Base-by-base conservation (phyloP, 2,113 vertebrate species). In the Craseonycteris thonglongyai region DNA sequence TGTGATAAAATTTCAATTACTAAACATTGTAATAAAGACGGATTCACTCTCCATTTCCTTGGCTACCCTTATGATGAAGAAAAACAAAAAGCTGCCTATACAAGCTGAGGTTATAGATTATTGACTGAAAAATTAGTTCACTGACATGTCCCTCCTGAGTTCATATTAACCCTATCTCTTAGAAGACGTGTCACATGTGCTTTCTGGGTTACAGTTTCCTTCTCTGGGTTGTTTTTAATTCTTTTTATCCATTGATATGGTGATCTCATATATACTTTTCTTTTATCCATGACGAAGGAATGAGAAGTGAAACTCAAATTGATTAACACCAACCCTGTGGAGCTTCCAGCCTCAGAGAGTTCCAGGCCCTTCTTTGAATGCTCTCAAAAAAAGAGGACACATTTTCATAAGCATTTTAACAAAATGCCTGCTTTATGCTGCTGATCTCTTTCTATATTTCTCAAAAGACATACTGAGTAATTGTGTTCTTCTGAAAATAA, bases 1-100 rank as follows among this genome's bases (percentile, higher is more conserved):
- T 42, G 22, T 22, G 30, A 72, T 80, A 40, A 78, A 61, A 84
- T 88, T 94, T 88, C 38, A 94, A 18, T 72, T 58, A 75, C 13
- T 51, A 72, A 30, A 42, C 61, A 38, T 54, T 30, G 22, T 72
- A 74, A 83, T 12, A 63, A 28, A 93, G 5, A n/a, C 35, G 71
- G 8, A 19, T 51, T 54, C n/a, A 63, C 28, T 63, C 69, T 74
- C 8, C 33, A 72, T 68, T 93, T 79, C 5, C 2, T 45, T 35
- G 66, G 1, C 7, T 71, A 35, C 15, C 7, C 24, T 81, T 76
- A 38, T 66, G 21, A 58, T n/a, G 30, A 45, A 86, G 40, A 86
- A 75, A 84, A 3, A 75, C 74, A 33, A 18, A 65, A 91, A 82
- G 4, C 51, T 80, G 2, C 28, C 28, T 24, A 61, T 91, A 78